These are phyloP conservation scores for Rissa tridactyla DNA, from an alignment of 2,113 vertebrate genomes.

Conservation along the genomic window DNA sequence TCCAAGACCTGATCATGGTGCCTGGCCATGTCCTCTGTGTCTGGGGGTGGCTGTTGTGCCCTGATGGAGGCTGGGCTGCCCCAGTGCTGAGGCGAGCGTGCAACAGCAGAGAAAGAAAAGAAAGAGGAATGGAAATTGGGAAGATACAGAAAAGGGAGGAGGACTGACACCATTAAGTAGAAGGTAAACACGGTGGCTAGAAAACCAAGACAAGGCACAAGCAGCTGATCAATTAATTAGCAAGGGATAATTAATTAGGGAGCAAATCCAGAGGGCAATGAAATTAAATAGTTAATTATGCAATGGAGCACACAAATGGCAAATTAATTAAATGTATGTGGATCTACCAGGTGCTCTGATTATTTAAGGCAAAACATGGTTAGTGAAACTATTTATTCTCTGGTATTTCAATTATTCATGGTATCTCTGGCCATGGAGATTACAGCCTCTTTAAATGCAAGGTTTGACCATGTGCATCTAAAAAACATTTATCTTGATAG, in stretches of 20 bases:
- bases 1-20: rapidly evolving
- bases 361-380: conserved; percentile 38
- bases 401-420: conserved; percentile 55
- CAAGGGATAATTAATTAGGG: conserved; percentile 30
- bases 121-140: neutral
- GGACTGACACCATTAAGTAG: neutral
- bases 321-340: conserved; percentile 27
- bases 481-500: conserved; percentile 6
- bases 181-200: neutral
- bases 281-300: conserved; percentile 36
- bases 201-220: neutral
- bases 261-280: neutral
- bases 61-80: neutral
- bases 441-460: conserved; percentile 25
- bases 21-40: rapidly evolving
- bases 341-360: conserved; percentile 32
- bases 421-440: conserved; percentile 6
- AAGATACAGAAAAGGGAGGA: neutral
- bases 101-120: neutral
- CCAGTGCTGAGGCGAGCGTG: neutral
- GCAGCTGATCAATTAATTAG: neutral
- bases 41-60: neutral
- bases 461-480: neutral
- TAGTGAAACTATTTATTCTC: conserved; percentile 22
- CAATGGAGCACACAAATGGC: neutral